Base-by-base conservation (phyloP, 1,140 invertebrate genomes). In the Heliconius hermathena region DNA sequence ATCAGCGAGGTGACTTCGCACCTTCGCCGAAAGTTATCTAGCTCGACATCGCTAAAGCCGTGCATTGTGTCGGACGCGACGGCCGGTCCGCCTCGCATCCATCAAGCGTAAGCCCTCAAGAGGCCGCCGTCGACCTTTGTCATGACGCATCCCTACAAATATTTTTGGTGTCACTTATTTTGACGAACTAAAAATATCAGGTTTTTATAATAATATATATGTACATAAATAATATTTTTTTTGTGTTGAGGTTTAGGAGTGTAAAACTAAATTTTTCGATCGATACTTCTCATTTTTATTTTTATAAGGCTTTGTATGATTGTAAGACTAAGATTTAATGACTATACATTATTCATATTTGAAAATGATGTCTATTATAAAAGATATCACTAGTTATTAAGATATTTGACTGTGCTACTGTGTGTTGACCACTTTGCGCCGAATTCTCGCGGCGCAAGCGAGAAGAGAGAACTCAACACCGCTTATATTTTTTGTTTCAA, bases 1-100 rank as follows among this genome's bases (percentile, higher is more conserved):
- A 86, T 86, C 83, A 72, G 78, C 78, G 84, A 79, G 83, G 88
- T 92, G 92, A 92, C 91, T 87, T 86, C 88, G 91, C 90, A 90
- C 83, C 88, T 92, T 89, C 85, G 85, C 89, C 88, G 87, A 89
- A 88, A 93, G 84, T 81, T 90, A 92, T 90, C 89, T 26, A 38
- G 76, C 57, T 80, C 76, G 73, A 83, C 76, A 87, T 89, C 88
- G 72, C 82, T 78, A 83, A 83, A 83, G 81, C 80, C 49, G 77
- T 70, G 74, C 71, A 82, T 83, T 85, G 84, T 86, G 76, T 84
- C 73, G 57, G 73, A 78, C 72, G 81, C 80, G 73, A 80, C 73
- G 82, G 77, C 83, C 79, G 81, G 70, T 38, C 76, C 74, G 75
- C 74, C 79, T 80, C 74, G 41, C 74, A 90, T 90, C 90, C 87